Conservation (phyloP, 2,113 vertebrate genomes). For the Todiramphus saurophagus region DNA sequence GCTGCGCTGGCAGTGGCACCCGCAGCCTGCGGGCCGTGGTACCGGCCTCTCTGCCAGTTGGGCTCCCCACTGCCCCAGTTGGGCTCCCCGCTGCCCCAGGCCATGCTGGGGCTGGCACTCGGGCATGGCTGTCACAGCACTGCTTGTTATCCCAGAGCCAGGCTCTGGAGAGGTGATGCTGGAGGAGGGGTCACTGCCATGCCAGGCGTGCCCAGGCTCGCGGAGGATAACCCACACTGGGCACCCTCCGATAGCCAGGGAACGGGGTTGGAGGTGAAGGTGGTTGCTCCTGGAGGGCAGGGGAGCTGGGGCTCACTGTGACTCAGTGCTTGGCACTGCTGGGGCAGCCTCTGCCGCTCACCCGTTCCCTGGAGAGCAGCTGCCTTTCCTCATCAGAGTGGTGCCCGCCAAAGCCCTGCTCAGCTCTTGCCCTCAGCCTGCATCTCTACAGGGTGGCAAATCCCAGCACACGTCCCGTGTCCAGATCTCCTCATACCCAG, state of each 20-base stretch:
- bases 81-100: background rate
- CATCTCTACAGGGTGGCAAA: background rate
- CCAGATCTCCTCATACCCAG: fast-evolving
- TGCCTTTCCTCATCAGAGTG: background rate
- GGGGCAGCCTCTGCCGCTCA: fast-evolving
- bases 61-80: fast-evolving
- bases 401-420: background rate
- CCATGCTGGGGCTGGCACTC: background rate
- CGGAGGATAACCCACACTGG: background rate
- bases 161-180: background rate
- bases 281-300: background rate
- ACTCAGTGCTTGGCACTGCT: background rate
- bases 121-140: fast-evolving
- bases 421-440: background rate
- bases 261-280: background rate
- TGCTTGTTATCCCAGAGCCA: fast-evolving
- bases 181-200: background rate
- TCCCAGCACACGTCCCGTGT: fast-evolving
- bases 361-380: background rate
- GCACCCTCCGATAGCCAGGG: background rate
- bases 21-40: fast-evolving
- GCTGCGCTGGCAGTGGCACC: background rate
- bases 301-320: background rate
- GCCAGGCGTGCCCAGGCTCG: background rate
- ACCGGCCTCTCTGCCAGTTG: fast-evolving